phyloP scores from a whole-genome alignment of 2,888 invertebrate species.

The Azorinus chamasolen region DNA sequence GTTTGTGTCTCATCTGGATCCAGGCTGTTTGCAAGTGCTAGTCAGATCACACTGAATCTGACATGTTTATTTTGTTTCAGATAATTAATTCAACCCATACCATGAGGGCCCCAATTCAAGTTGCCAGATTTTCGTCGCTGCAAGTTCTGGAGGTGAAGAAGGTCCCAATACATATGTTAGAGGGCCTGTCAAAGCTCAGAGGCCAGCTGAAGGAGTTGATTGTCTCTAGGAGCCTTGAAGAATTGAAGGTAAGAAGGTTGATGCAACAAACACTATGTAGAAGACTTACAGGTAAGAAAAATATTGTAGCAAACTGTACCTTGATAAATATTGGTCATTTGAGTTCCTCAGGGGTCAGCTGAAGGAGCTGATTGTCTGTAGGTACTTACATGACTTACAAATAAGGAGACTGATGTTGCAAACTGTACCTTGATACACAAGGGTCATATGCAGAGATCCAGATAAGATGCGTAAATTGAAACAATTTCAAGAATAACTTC shows the following conservation, averaged over 20 bases:
- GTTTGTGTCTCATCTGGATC: neutral
- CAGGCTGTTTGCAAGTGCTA: too few species aligned
- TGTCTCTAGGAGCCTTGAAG: constrained; percentile 72
- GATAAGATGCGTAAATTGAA: too few species aligned
- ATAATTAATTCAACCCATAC: constrained; percentile 77
- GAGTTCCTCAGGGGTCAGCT: constrained; percentile 77
- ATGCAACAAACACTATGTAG: too few species aligned
- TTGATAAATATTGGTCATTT: too few species aligned
- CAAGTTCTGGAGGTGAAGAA: constrained; percentile 79
- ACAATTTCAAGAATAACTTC: too few species aligned
- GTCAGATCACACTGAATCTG: neutral
- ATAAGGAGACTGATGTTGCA: too few species aligned
- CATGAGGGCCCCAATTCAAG: constrained; percentile 77
- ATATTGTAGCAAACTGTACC: too few species aligned
- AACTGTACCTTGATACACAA: too few species aligned
- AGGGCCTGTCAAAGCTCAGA: constrained; percentile 79
- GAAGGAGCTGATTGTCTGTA: constrained; percentile 68
- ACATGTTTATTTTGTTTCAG: constrained; percentile 59
- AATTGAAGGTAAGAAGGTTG: constrained; percentile 74
- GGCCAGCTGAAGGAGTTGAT: constrained; percentile 72
- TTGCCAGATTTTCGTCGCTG: constrained; percentile 78
- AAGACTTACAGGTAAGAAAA: too few species aligned
- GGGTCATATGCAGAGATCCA: too few species aligned
- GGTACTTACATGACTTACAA: constrained; percentile 75
- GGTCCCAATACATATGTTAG: constrained; percentile 82